Base-by-base conservation (phyloP, 2,113 vertebrate species). In the Macroglossus sobrinus region DNA sequence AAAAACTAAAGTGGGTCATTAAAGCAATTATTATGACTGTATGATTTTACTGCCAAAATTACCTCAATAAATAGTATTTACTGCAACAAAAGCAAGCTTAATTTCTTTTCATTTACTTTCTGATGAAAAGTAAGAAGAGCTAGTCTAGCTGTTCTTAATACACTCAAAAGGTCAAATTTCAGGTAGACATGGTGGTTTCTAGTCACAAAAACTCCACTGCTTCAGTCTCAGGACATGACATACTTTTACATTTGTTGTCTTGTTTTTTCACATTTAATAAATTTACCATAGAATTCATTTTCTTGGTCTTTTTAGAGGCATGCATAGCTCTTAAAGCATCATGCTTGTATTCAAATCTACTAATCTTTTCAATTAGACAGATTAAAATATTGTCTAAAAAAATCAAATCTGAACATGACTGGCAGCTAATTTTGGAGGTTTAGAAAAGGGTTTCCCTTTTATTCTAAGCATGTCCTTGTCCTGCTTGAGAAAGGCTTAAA, bases 1-100 rank as follows among this genome's bases (percentile, higher is more conserved):
- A 93, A 92, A 76, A 33, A 26, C 13, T 80, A 72, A 93, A 82
- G 35, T 92, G 26, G 16, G 16, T 71, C 22, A 55, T 68, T 89
- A 86, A 86, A 74, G 12, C 14, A 96, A 95, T 61, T 92, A 97
- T 18, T 84, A 5, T 91, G 59, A 43, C 33, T 96, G 8, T 63
- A 18, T 82, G 89, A 59, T 89, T 93, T 86, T 72, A 90, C 26
- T 93, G 33, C 63, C 26, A 14, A 88, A 93, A 89, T 74, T 72
- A 38, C 28, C 11, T 33, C 85, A 89, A 78, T 47, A 91, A 85
- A 40, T 68, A 84, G 14, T n/a, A 66, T 53, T 89, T 95, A 85
- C 16, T 74, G 33, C 13, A 89, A 26, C 38, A 61, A 89, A 80
- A 78, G 22, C 33, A 93, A 81, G 55, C 18, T 92, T 40, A 53